phyloP scores from a whole-genome alignment of 1,140 invertebrate genomes.

The Diachasma alloeum region DNA sequence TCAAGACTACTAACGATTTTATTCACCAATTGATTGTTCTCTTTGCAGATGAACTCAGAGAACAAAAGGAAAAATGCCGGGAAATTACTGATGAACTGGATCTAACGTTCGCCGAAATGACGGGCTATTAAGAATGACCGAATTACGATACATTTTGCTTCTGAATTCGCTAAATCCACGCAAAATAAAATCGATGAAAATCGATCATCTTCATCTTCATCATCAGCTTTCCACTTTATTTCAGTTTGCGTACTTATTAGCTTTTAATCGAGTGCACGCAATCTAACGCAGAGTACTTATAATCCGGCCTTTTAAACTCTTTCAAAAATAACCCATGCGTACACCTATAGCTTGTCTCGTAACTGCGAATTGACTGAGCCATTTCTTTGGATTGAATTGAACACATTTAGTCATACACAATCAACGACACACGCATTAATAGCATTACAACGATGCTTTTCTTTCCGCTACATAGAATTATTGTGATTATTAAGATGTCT shows the following conservation, averaged over 20 bases:
- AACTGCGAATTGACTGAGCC: conserved; percentile 22
- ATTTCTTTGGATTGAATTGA: conserved; percentile 9
- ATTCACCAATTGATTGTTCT: neutral
- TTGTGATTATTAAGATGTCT: neutral
- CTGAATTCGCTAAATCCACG: neutral
- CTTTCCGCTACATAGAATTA: conserved; percentile 8
- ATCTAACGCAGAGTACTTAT: conserved; percentile 29
- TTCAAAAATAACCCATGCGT: conserved; percentile 36
- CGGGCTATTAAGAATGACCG: conserved; percentile 58
- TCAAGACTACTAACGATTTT: neutral
- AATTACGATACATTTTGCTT: neutral
- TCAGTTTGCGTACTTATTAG: conserved; percentile 26
- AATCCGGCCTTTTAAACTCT: conserved; percentile 31
- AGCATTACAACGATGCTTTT: neutral
- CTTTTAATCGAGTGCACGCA: conserved; percentile 20
- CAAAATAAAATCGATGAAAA: neutral
- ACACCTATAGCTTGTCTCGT: neutral
- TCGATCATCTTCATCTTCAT: conserved; percentile 30
- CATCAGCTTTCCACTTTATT: conserved; percentile 32
- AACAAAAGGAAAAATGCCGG: conserved; percentile 76
- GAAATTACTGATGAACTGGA: conserved; percentile 80
- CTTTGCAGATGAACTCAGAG: conserved; percentile 73
- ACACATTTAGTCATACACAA: neutral
- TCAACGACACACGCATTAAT: neutral
- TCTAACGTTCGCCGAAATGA: conserved; percentile 70